Base-by-base conservation (phyloP, 2,113 vertebrate species). In the Diphyllodes magnificus region DNA sequence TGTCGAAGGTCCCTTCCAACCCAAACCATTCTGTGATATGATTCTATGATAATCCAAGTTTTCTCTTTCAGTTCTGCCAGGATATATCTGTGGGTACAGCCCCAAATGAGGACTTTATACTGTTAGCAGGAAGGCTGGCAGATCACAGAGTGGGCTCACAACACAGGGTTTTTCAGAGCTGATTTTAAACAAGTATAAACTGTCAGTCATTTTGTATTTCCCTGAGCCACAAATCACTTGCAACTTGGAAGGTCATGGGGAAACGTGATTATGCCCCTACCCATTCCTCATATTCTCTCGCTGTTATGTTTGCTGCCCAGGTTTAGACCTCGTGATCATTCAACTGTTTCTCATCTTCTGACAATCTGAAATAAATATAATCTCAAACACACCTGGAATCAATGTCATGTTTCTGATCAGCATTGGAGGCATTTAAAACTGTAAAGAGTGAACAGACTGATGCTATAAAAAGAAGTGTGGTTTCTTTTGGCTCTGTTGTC, bases 11-110 rank as follows among this genome's bases (percentile, higher is more conserved):
- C 6, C 16, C 6, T 44, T 63, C 28, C 54, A 63, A 19, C 10
- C 27, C 39, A 61, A 83, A 54, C 3, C 12, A 4, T 61, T 68
- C 35, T 25, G 13, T 73, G 10, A 31, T 27, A 13, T 23, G 47
- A 56, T 68, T 61, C 35, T 37, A 19, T 27, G 20, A 44, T 22
- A 56, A 68, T 59, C 72, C 4, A 4, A 59, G 11, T 20, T 4
- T 2, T 30, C 23, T 80, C 21, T 71, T 63, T 63, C n/a, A 1
- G 1, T 84, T 6, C 21, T 76, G 15, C 24, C 0, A 2, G 21
- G 20, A 42, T 4, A 0, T 27, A 31, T 4, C 3, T 53, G 25
- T 47, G 27, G 53, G 11, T 14, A 54, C 7, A 31, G 0, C 2
- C 5, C 7, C 15, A 86, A 37, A 60, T 17, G 13, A 50, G 22